Evolutionary conservation across 1,140 invertebrate genomes (phyloP).

Genomic region (Archivesica marissinica): DNA sequence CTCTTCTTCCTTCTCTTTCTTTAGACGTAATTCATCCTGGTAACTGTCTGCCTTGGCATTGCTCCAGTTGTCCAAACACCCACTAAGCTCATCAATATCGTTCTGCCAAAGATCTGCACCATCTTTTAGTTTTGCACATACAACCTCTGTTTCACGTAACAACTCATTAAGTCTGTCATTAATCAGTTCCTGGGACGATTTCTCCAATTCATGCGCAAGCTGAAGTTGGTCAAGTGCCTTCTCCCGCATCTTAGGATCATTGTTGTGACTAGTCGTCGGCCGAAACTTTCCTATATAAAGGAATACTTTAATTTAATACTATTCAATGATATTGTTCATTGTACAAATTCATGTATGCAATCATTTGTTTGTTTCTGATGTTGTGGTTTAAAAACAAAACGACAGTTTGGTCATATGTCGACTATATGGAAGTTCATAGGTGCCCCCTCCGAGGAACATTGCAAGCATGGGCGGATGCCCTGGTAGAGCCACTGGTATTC

Average conservation of each 20-base stretch:
- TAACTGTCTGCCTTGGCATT: constrained; percentile 2
- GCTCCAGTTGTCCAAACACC: not conserved
- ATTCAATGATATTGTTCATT: no score
- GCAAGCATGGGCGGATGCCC: no score
- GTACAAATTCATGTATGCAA: no score
- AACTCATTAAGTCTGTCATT: constrained; percentile 9
- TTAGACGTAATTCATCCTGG: not conserved
- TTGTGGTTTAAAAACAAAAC: no score
- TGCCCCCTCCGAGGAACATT: no score
- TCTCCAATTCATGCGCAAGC: not conserved
- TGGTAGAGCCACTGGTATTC: no score
- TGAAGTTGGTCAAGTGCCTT: not conserved
- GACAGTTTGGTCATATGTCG: no score
- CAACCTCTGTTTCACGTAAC: constrained; percentile 15
- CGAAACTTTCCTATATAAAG: not conserved
- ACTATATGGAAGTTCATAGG: no score
- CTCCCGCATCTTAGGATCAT: not conserved
- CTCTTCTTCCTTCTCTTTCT: constrained; percentile 9
- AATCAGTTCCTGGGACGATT: not conserved
- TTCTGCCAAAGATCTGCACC: not conserved
- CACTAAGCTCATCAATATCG: not conserved
- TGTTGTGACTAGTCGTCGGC: not conserved
- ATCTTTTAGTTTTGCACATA: not conserved
- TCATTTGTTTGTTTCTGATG: no score
- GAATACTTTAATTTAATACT: no score